Percentiles rank a stretch among this genome's conserved stretches.
These are phyloP conservation scores for Xylocampa areola DNA, from an alignment of 2,888 invertebrate species.

Conservation along the genomic window DNA sequence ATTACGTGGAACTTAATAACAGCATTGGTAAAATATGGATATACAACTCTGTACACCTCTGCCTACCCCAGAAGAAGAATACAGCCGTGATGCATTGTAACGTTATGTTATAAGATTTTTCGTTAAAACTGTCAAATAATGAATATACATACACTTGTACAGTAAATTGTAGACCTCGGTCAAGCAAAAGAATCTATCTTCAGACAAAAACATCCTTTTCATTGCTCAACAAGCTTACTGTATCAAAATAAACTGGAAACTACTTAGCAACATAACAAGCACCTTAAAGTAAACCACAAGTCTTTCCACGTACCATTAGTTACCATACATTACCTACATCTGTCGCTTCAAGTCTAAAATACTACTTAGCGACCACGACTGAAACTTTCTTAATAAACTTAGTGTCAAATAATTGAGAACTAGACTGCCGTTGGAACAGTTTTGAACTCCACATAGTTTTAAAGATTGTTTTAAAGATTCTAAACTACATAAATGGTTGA, in stretches of 20 bases:
- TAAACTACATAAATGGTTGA: no score
- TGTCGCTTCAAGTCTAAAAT: constrained; percentile 45
- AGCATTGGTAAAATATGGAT: no score
- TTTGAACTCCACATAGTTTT: constrained; percentile 36
- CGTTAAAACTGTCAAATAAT: no score
- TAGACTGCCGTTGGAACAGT: constrained; percentile 28
- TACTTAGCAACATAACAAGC: background rate
- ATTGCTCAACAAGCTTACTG: background rate
- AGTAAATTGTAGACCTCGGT: no score
- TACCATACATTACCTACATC: constrained; percentile 32
- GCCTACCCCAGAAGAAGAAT: no score
- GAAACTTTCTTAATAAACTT: constrained; percentile 64
- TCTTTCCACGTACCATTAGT: constrained; percentile 14
- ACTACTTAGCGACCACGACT: constrained; percentile 58
- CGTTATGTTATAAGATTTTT: no score
- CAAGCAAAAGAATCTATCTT: no score
- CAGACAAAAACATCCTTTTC: background rate
- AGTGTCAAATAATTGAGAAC: constrained; percentile 55
- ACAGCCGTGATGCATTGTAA: no score
- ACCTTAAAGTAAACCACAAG: constrained; percentile 23
- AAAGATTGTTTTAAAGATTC: no score
- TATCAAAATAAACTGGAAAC: background rate
- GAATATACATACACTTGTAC: no score
- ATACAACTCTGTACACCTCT: no score
- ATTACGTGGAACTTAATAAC: no score